Evolutionary conservation across 2,888 invertebrate species (phyloP).

Genomic region (Morpho deidamia): DNA sequence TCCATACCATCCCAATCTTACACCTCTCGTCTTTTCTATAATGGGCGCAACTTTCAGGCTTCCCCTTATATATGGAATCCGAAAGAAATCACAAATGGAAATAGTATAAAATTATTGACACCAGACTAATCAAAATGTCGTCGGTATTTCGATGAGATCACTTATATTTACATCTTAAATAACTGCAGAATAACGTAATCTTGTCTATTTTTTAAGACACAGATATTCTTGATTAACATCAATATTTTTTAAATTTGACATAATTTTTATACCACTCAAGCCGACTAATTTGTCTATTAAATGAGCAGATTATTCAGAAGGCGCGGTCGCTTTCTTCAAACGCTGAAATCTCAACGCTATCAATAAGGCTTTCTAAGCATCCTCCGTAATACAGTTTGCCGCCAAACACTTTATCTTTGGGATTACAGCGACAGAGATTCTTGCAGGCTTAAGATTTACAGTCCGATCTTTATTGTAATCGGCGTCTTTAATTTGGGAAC

Average conservation of each 20-base stretch:
- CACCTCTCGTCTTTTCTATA: no score
- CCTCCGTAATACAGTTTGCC: conserved; percentile 33
- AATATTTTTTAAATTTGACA: not conserved
- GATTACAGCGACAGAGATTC: conserved; percentile 46
- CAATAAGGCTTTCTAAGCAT: conserved; percentile 32
- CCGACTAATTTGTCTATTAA: conserved; percentile 18
- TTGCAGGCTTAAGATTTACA: conserved; percentile 51
- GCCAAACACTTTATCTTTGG: conserved; percentile 57
- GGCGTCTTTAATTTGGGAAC: conserved; percentile 5
- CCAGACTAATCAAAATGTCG: no score
- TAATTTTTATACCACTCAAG: conserved; percentile 8
- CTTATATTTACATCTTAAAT: no score
- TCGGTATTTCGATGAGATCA: no score
- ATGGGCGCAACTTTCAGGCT: no score
- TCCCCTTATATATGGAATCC: no score
- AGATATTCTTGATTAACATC: no score
- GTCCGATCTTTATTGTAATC: conserved; percentile 62
- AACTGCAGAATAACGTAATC: no score
- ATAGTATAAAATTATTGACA: no score
- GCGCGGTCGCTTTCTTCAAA: conserved; percentile 22
- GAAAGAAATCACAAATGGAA: no score
- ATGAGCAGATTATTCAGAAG: conserved; percentile 19
- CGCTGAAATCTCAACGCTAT: conserved; percentile 28
- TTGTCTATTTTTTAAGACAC: no score
- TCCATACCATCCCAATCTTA: no score